A percentile compares a stretch with the other conserved stretches of the same genome.
Evolutionary conservation across 2,797 vertebrate species (phyloP).

Genomic region (Oryzias sinensis): DNA sequence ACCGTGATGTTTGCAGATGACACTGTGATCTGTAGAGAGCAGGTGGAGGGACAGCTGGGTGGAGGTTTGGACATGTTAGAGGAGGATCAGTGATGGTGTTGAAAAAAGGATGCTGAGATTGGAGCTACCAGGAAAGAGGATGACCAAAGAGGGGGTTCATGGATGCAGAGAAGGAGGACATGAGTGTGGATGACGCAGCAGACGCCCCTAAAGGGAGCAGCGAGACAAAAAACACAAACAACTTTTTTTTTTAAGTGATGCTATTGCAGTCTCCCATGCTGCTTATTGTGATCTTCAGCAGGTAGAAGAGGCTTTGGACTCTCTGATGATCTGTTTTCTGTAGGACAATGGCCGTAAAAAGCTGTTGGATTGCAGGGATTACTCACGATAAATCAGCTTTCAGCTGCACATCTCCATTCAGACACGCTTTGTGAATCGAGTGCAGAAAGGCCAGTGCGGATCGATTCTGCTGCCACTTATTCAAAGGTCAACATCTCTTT

Average conservation of each 20-base stretch:
- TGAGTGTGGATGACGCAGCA: too few species aligned
- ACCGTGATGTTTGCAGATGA: too few species aligned
- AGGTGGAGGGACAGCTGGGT: too few species aligned
- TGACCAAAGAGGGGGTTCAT: too few species aligned
- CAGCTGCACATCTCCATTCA: constrained; percentile 16
- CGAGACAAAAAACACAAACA: constrained; percentile 11
- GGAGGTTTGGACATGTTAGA: too few species aligned
- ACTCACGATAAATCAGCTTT: constrained; percentile 34
- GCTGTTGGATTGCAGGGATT: constrained; percentile 16
- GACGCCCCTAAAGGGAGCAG: too few species aligned
- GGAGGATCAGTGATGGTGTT: too few species aligned
- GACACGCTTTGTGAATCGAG: constrained; percentile 25
- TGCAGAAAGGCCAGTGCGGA: constrained; percentile 39
- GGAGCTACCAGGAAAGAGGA: too few species aligned
- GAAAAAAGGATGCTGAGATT: too few species aligned
- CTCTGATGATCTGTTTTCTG: constrained; percentile 25
- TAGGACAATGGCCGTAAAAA: constrained; percentile 16
- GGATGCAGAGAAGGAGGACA: too few species aligned
- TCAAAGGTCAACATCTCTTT: constrained; percentile 54
- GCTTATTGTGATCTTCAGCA: not conserved
- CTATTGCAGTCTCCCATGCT: not conserved
- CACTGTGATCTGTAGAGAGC: too few species aligned
- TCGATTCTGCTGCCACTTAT: constrained; percentile 40
- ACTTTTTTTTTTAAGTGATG: not conserved
- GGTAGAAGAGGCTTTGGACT: constrained; percentile 1